Evolutionary conservation across 2,888 invertebrate genomes (phyloP), one percentile per base, ranked within the genome.

Genomic region (Drosophila suboccidentalis): DNA sequence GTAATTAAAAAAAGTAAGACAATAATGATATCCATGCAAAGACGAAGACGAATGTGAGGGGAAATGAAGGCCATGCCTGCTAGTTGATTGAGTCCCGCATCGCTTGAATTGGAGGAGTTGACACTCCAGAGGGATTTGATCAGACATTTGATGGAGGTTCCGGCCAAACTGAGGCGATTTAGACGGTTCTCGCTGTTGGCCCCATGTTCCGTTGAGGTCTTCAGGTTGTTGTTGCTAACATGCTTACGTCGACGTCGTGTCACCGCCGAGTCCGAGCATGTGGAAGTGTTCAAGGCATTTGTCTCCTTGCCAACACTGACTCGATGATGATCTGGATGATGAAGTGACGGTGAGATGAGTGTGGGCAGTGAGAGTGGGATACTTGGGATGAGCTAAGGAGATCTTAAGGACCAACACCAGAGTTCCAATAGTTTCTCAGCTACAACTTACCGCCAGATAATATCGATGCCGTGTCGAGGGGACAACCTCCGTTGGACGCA

Each of bases 91-190:
- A 97, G 94, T 89, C 97, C 97, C 70, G 94, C 93, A 92, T 95
- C 96, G 71, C 96, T 94, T 78, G 95, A 95, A 74, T 95, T 95
- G 57, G 95, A 95, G 9, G 90, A 87, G 91, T 96, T 96, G 79
- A 95, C 95, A 82, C 95, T 96, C 97, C 97, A 97, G 74, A 97
- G 94, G 49, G 97, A 97, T 91, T 97, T 96, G 93, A 97, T 97
- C 94, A 97, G 97, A 91, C 92, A 92, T 68, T 93, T 92, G 39
- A 92, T 90, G n/a, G 92, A 92, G 55, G 92, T 92, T 43, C 92
- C 92, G 1, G 92, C 92, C 67, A 92, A 71, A 60, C 93, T 92
- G 53, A 92, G 80, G 39, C 93, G 91, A 84, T 93, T 91, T 60
- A 91, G 64, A 34, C 92, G 91, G 77, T 92, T 92, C 78, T 91